phyloP scores from a whole-genome alignment of 2,113 vertebrate species.

The Chaetops frenatus region DNA sequence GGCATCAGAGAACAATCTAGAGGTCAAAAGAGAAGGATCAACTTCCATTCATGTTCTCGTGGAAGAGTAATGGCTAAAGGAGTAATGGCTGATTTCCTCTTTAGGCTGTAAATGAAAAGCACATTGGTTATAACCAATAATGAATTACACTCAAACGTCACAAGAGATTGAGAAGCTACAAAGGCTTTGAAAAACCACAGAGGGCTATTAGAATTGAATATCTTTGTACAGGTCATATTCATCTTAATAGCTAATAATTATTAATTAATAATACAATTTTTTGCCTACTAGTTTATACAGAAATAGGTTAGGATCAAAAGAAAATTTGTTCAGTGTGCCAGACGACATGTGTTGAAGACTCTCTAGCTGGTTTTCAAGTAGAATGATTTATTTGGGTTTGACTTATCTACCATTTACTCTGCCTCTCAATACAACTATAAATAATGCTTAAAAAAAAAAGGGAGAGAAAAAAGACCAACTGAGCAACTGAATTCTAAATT shows the following conservation, averaged over 20 bases:
- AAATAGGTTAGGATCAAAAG: not conserved
- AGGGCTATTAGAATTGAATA: not conserved
- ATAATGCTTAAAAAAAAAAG: not conserved
- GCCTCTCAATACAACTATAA: not conserved
- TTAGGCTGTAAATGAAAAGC: not conserved
- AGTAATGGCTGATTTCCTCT: not conserved
- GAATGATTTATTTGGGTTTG: not conserved
- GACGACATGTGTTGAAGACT: not conserved
- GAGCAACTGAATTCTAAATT: not conserved
- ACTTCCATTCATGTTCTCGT: not conserved
- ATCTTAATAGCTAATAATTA: not conserved
- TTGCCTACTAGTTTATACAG: not conserved
- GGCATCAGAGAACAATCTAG: not conserved
- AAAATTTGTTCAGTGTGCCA: not conserved
- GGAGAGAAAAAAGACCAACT: fast-evolving
- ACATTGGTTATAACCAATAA: not conserved
- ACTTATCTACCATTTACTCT: not conserved
- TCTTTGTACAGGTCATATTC: not conserved
- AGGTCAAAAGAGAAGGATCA: not conserved
- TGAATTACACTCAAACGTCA: not conserved
- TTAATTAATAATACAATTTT: not conserved
- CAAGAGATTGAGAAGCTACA: not conserved
- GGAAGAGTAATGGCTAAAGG: not conserved
- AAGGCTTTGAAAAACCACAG: not conserved
- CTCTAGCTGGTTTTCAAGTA: not conserved